Conservation (phyloP, 2,888 invertebrate species). For the Pyrocoelia pectoralis region DNA sequence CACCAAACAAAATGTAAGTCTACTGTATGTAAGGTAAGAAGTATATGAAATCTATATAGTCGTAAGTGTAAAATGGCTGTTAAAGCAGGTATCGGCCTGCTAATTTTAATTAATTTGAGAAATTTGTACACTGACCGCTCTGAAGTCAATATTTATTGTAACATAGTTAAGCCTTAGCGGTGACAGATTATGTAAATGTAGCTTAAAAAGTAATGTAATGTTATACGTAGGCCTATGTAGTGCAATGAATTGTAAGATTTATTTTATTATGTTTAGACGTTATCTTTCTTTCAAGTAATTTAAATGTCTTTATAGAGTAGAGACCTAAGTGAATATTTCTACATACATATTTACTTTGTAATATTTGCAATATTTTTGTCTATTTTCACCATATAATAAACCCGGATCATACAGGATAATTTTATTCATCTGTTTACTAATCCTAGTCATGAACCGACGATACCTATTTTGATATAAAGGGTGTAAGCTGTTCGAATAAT, state of each 20-base stretch:
- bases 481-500: too few species aligned
- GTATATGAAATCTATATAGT: slow-evolving; percentile 43
- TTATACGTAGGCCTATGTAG: slow-evolving; percentile 58
- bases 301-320: slow-evolving; percentile 15
- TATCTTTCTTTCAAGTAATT: slow-evolving; percentile 23
- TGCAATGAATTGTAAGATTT: slow-evolving; percentile 53
- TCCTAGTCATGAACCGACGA: too few species aligned
- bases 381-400: slow-evolving; percentile 44
- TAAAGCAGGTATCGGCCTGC: slow-evolving; percentile 44
- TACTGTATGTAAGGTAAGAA: slow-evolving; percentile 17
- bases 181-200: slow-evolving; percentile 49
- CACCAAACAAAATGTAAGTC: slow-evolving; percentile 11
- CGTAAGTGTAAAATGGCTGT: slow-evolving; percentile 55
- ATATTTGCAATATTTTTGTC: slow-evolving; percentile 50
- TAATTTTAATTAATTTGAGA: slow-evolving; percentile 49
- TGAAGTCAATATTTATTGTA: slow-evolving; percentile 60
- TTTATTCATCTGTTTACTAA: not conserved
- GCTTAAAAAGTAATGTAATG: slow-evolving; percentile 51
- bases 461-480: too few species aligned
- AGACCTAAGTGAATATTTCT: slow-evolving; percentile 43
- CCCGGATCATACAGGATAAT: slow-evolving; percentile 20
- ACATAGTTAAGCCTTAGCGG: slow-evolving; percentile 39
- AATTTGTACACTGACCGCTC: slow-evolving; percentile 49
- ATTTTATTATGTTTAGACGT: slow-evolving; percentile 37
- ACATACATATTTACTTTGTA: slow-evolving; percentile 47